Percentiles rank a stretch among this genome's conserved stretches.
phyloP scores from a whole-genome alignment of 2,888 invertebrate genomes.

The Perizoma flavofasciatum region DNA sequence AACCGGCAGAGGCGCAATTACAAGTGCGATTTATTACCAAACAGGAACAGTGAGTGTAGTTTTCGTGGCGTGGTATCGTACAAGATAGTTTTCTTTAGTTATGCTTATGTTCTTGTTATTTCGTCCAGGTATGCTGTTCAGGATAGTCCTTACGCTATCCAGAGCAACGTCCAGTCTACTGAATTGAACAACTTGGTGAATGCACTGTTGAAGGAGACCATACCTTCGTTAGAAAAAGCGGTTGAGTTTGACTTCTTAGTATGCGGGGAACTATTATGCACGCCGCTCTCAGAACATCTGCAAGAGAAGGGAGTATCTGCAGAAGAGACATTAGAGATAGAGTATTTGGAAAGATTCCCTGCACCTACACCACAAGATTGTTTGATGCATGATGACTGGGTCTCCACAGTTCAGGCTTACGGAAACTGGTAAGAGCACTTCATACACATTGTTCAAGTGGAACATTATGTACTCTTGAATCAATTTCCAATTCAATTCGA shows the following conservation, averaged over 20 bases:
- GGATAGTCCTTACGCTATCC: constrained; percentile 92
- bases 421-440: constrained; percentile 84
- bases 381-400: constrained; percentile 98
- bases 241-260: constrained; percentile 95
- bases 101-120: constrained; percentile 16
- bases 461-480: background rate
- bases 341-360: constrained; percentile 95
- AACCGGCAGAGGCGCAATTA: constrained; percentile 83
- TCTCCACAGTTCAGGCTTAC: constrained; percentile 91
- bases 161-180: constrained; percentile 86
- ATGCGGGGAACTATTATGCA: constrained; percentile 91
- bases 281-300: constrained; percentile 89
- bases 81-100: background rate
- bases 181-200: constrained; percentile 92
- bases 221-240: constrained; percentile 58
- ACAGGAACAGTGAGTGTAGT: constrained; percentile 88
- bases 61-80: constrained; percentile 36
- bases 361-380: constrained; percentile 97
- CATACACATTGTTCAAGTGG: background rate
- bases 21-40: constrained; percentile 92
- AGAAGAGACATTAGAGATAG: constrained; percentile 94
- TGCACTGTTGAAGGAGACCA: constrained; percentile 87
- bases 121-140: constrained; percentile 91
- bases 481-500: too few relatives aligned
- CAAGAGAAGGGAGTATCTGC: constrained; percentile 89